phyloP scores from a whole-genome alignment of 2,888 invertebrate genomes.

The Arge pagana region DNA sequence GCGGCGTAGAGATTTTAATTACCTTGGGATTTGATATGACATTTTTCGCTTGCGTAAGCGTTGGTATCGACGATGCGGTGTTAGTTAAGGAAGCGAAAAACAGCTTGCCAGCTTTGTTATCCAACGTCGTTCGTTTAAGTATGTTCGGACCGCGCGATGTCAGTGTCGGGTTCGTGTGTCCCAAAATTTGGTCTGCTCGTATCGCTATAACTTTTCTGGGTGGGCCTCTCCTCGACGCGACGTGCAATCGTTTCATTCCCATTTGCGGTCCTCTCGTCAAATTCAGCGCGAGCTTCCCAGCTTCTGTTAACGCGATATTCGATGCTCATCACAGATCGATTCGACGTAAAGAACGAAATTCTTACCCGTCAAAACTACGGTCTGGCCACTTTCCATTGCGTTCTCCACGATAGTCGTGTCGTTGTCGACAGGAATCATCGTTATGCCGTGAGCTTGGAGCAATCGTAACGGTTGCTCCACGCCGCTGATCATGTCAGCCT shows the following conservation, averaged over 20 bases:
- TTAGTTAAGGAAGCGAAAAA: constrained; percentile 47
- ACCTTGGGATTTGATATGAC: constrained; percentile 41
- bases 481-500: constrained; percentile 29
- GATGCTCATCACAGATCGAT: constrained; percentile 6
- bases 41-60: constrained; percentile 44
- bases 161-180: constrained; percentile 43
- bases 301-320: constrained; percentile 61
- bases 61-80: constrained; percentile 37
- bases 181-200: constrained; percentile 61
- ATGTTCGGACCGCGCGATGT: constrained; percentile 52
- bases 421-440: constrained; percentile 81
- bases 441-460: constrained; percentile 83
- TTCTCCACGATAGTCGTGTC: constrained; percentile 72
- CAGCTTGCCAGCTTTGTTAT: constrained; percentile 48
- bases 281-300: constrained; percentile 76
- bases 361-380: constrained; percentile 77
- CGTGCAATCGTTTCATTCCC: constrained; percentile 52
- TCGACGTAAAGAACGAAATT: constrained; percentile 10
- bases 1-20: constrained; percentile 12
- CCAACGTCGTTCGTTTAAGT: constrained; percentile 45
- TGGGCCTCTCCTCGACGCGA: constrained; percentile 47
- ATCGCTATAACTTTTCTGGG: constrained; percentile 62
- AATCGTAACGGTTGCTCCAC: constrained; percentile 65
- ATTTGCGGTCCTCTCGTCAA: constrained; percentile 56
- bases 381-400: constrained; percentile 84